A percentile compares a stretch with the other conserved stretches of the same genome.
Evolutionary conservation across 35 echinoderm and acorn worm species (phyloP).

Genomic region (Ophioderma brevispina): DNA sequence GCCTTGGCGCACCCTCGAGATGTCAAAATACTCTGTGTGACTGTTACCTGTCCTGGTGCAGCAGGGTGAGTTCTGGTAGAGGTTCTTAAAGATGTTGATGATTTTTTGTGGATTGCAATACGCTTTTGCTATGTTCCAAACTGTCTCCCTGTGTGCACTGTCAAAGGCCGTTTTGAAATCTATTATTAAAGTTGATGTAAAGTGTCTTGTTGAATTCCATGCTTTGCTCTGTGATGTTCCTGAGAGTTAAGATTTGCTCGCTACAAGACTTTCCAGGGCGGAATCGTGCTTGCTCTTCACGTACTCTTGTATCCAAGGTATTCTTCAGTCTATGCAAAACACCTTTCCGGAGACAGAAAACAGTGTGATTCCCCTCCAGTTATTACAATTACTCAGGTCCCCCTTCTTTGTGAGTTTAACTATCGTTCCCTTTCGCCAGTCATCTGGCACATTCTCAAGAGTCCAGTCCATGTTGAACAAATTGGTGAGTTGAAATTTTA

Average conservation of each 20-base stretch:
- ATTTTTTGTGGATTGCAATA: too few relatives aligned
- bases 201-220: too few relatives aligned
- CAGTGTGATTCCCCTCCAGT: constrained; percentile 33
- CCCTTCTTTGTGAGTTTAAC: constrained; percentile 44
- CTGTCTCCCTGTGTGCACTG: too few relatives aligned
- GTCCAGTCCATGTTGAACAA: not conserved
- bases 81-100: too few relatives aligned
- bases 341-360: not conserved
- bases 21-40: too few relatives aligned
- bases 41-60: too few relatives aligned
- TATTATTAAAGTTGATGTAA: too few relatives aligned
- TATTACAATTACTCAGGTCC: constrained; percentile 28
- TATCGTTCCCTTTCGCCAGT: constrained; percentile 22
- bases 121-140: too few relatives aligned
- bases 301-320: too few relatives aligned
- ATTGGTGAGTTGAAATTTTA: not conserved
- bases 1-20: too few relatives aligned
- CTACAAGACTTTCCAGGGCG: not conserved
- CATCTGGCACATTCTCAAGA: constrained; percentile 4
- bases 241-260: not conserved
- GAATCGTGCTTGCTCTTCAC: not conserved
- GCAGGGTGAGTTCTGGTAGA: too few relatives aligned
- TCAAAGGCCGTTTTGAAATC: too few relatives aligned
- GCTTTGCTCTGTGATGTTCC: not conserved
- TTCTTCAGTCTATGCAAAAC: not conserved